Evolutionary conservation across 2,797 vertebrate species (phyloP).

Genomic region (Emys orbicularis): DNA sequence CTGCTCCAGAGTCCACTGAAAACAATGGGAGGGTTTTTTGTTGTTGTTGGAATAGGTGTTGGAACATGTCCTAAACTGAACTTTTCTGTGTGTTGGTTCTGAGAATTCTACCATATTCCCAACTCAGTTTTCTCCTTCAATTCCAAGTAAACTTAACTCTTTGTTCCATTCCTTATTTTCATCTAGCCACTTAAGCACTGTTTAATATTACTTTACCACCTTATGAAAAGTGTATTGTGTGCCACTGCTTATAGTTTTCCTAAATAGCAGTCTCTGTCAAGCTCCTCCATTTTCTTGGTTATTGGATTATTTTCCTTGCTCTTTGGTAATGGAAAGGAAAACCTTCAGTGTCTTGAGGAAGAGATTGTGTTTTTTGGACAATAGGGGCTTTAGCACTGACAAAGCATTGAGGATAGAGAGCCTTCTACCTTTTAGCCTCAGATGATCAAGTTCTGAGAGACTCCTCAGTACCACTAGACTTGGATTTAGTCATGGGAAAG

Average conservation of each 20-base stretch:
- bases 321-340: slow-evolving; percentile 38
- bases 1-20: background rate
- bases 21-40: background rate
- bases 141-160: slow-evolving; percentile 59
- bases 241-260: background rate
- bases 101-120: slow-evolving; percentile 49
- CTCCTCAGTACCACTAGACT: slow-evolving; percentile 65
- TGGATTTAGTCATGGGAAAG: slow-evolving; percentile 52
- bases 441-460: slow-evolving; percentile 50
- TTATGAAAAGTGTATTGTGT: slow-evolving; percentile 3
- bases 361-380: slow-evolving; percentile 66
- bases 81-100: background rate
- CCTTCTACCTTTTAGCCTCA: slow-evolving; percentile 55
- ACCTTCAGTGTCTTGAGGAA: background rate
- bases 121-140: slow-evolving; percentile 53
- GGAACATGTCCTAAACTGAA: background rate
- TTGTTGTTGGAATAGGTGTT: background rate
- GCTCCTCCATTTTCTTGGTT: slow-evolving; percentile 64
- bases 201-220: slow-evolving; percentile 74
- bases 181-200: slow-evolving; percentile 73
- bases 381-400: slow-evolving; percentile 69
- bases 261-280: slow-evolving; percentile 45
- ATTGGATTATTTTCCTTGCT: slow-evolving; percentile 61
- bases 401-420: slow-evolving; percentile 69
- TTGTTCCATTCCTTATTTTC: slow-evolving; percentile 69